These are phyloP conservation scores for Mico argentatus DNA, from an alignment of 2,797 vertebrate genomes.

Conservation along the genomic window DNA sequence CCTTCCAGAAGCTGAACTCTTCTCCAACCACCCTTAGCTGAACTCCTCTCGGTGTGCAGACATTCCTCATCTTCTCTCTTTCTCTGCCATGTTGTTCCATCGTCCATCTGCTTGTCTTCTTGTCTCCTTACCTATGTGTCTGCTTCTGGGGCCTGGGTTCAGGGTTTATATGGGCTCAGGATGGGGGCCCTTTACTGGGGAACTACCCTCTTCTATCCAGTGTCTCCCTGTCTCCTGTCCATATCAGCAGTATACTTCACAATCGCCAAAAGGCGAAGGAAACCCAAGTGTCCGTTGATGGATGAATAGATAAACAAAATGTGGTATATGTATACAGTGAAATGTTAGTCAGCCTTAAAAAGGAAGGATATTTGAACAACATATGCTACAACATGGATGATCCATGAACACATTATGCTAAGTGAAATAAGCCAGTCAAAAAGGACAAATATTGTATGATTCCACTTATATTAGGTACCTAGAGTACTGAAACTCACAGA, in stretches of 20 bases:
- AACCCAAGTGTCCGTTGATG: background rate
- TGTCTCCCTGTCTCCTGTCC: background rate
- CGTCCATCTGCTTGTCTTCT: background rate
- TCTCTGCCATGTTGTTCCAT: background rate
- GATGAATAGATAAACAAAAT: background rate
- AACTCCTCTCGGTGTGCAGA: background rate
- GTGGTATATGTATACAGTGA: background rate
- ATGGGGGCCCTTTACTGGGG: background rate
- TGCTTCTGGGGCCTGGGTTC: background rate
- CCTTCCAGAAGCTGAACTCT: background rate
- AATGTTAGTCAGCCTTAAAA: background rate
- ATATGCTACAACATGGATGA: background rate
- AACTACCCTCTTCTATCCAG: background rate
- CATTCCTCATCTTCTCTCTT: background rate
- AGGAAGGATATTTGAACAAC: background rate
- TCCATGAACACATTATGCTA: background rate
- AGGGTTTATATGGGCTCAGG: background rate
- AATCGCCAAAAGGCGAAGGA: background rate
- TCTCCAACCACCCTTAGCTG: background rate
- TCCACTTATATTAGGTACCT: background rate
- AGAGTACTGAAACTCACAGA: background rate
- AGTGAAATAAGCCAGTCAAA: background rate
- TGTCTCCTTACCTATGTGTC: background rate
- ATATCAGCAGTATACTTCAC: background rate
- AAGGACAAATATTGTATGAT: background rate